Conservation (phyloP, 2,888 invertebrate species). For the Phortica okadai region DNA sequence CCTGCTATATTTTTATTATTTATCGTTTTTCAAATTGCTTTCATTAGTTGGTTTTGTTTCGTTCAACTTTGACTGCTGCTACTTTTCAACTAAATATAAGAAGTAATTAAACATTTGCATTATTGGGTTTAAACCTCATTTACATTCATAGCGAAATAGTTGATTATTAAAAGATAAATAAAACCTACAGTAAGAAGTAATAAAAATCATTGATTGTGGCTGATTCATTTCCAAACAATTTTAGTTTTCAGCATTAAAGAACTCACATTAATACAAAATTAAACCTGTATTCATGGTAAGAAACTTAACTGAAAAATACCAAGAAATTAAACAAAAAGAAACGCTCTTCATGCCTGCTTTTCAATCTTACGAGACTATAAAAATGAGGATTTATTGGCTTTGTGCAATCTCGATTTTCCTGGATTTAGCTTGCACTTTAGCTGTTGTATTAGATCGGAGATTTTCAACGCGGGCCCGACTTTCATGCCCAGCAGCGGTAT, state of each 20-base stretch:
- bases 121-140: background rate
- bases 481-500: slow-evolving; percentile 93
- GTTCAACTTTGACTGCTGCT: background rate
- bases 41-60: background rate
- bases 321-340: background rate
- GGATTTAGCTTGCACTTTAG: slow-evolving; percentile 84
- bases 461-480: slow-evolving; percentile 95
- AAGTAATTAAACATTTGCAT: background rate
- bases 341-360: background rate
- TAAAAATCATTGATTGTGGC: background rate
- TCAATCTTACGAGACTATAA: slow-evolving; percentile 77
- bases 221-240: background rate
- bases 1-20: background rate
- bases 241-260: no score
- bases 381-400: slow-evolving; percentile 82
- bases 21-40: background rate
- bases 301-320: background rate
- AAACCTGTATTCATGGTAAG: no score
- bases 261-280: no score
- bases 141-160: background rate
- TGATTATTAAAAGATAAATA: background rate
- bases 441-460: slow-evolving; percentile 93
- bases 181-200: background rate
- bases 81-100: background rate
- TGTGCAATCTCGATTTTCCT: slow-evolving; percentile 75